Percentiles rank a stretch among this genome's conserved stretches.
Conservation (phyloP, 2,888 invertebrate species). For the Zelleria hepariella region DNA sequence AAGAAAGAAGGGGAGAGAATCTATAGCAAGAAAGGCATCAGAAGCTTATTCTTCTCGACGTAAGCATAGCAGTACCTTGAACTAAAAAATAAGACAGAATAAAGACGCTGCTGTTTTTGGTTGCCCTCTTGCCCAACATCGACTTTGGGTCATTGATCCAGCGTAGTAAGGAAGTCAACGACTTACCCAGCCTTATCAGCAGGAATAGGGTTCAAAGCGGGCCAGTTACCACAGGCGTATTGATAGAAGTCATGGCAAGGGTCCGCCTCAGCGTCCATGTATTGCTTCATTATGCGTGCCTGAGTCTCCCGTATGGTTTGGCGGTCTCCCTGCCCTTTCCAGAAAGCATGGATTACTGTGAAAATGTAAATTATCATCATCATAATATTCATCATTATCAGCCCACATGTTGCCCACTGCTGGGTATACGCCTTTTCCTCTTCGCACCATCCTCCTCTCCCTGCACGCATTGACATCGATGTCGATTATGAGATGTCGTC, state of each 20-base stretch:
- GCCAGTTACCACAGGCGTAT: constrained; percentile 91
- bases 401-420: not conserved
- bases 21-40: too few species aligned
- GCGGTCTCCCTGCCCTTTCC: constrained; percentile 71
- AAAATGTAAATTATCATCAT: not conserved
- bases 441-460: too few species aligned
- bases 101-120: too few species aligned
- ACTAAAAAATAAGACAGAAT: too few species aligned
- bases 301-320: constrained; percentile 73
- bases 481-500: too few species aligned
- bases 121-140: too few species aligned
- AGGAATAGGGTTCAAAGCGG: constrained; percentile 86
- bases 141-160: too few species aligned
- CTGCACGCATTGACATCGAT: too few species aligned
- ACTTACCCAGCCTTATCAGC: constrained; percentile 82
- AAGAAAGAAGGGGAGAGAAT: too few species aligned
- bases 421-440: too few species aligned
- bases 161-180: not conserved
- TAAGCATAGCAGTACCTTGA: too few species aligned
- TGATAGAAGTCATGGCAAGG: constrained; percentile 89
- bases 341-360: constrained; percentile 66
- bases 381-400: not conserved
- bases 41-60: too few species aligned
- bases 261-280: constrained; percentile 80
- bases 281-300: constrained; percentile 80